Conservation (phyloP, 2,797 vertebrate genomes). For the Malurus leucopterus region DNA sequence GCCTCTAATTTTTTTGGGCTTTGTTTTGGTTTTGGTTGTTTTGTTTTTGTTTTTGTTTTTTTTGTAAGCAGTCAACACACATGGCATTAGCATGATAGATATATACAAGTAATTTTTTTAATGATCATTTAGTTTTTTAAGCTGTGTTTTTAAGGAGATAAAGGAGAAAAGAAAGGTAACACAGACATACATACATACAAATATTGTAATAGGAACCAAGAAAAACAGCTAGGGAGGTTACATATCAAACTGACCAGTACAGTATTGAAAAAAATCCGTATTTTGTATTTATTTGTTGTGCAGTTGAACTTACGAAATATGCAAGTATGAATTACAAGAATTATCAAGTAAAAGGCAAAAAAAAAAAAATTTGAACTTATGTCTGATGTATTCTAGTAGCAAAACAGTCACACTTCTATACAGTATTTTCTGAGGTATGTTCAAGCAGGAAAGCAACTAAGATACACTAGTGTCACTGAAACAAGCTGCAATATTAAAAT, state of each 20-base stretch:
- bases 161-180: not conserved
- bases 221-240: not conserved
- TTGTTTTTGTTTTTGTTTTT: not conserved
- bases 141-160: not conserved
- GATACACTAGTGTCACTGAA: not conserved
- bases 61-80: not conserved
- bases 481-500: not conserved
- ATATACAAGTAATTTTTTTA: not conserved
- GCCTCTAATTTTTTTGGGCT: not conserved
- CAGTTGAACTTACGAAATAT: not conserved
- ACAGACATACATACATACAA: not conserved
- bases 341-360: not conserved
- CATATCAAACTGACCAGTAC: not conserved
- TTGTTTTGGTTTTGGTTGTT: not conserved
- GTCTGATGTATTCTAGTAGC: not conserved
- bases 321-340: not conserved
- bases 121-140: not conserved
- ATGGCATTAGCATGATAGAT: not conserved
- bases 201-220: not conserved
- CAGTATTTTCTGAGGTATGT: not conserved
- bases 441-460: not conserved
- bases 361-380: not conserved
- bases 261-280: not conserved
- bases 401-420: not conserved
- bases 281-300: not conserved